A percentile compares a stretch with the other conserved stretches of the same genome.
Conservation (phyloP, 2,797 vertebrate species). For the Chloroceryle inda region DNA sequence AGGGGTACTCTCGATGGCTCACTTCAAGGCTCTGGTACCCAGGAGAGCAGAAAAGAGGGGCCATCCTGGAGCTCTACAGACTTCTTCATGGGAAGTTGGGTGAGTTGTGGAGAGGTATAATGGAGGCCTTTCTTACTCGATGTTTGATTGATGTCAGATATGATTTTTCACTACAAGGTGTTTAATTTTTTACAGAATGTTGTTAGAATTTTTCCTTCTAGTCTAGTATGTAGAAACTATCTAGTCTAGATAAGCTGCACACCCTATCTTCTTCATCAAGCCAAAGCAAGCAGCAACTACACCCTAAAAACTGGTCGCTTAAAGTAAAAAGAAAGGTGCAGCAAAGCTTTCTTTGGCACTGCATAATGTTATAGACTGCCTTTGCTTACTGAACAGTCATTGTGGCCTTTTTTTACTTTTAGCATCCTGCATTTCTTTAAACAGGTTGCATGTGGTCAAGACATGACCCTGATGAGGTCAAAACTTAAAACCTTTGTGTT, state of each 20-base stretch:
- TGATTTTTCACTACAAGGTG: not conserved
- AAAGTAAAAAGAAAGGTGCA: constrained; percentile 52
- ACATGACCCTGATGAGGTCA: not conserved
- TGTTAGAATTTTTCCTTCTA: not conserved
- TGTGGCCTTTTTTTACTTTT: constrained; percentile 67
- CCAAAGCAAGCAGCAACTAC: constrained; percentile 21
- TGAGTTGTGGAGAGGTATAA: not conserved
- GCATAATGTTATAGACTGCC: not conserved
- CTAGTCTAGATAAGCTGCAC: not conserved
- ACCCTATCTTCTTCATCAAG: constrained; percentile 1
- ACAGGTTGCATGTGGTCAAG: constrained; percentile 49
- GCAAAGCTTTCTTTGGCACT: constrained; percentile 37
- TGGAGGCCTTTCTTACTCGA: not conserved
- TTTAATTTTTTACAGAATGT: not conserved
- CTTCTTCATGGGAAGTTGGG: rapidly evolving
- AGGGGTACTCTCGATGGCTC: not conserved
- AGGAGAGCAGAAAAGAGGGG: not conserved
- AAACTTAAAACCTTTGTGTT: not conserved
- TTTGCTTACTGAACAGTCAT: constrained; percentile 42
- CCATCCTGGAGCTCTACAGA: not conserved
- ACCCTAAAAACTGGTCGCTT: constrained; percentile 13
- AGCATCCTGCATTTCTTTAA: constrained; percentile 45
- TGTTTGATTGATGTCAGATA: not conserved
- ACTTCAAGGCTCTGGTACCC: not conserved
- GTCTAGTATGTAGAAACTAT: not conserved